Conservation (phyloP, 2,113 vertebrate species). For the Salvelinus alpinus region DNA sequence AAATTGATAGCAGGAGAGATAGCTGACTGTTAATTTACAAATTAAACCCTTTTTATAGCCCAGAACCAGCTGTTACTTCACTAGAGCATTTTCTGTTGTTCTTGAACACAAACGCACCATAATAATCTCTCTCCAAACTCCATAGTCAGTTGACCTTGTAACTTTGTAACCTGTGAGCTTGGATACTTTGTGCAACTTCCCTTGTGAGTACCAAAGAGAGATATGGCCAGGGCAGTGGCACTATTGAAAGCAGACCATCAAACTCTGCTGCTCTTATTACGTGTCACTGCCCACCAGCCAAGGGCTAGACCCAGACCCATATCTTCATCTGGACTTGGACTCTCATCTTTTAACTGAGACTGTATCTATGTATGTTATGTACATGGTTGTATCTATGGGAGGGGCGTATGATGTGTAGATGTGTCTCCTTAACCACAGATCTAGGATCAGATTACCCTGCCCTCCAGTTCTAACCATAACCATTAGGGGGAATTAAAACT, state of each 20-base stretch:
- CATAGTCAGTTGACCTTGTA: neutral
- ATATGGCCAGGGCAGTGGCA: neutral
- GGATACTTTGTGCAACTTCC: conserved; percentile 3
- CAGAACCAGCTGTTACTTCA: too few relatives aligned
- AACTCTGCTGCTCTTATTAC: neutral
- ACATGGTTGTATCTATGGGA: neutral
- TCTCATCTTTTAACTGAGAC: neutral
- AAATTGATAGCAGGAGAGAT: too few relatives aligned
- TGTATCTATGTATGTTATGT: neutral
- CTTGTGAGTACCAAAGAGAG: neutral
- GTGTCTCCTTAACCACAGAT: neutral
- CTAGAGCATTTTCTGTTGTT: neutral
- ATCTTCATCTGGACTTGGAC: neutral
- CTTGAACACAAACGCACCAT: neutral
- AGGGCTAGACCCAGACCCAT: neutral
- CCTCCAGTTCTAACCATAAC: neutral
- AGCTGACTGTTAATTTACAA: too few relatives aligned
- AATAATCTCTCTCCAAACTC: neutral
- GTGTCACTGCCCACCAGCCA: neutral
- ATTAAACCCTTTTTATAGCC: too few relatives aligned
- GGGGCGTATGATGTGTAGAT: neutral
- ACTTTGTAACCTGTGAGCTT: neutral
- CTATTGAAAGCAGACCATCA: neutral
- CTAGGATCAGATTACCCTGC: neutral
- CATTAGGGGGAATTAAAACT: neutral